Base-by-base conservation (phyloP, 2,113 vertebrate species). In the Telmatochromis sp. region DNA sequence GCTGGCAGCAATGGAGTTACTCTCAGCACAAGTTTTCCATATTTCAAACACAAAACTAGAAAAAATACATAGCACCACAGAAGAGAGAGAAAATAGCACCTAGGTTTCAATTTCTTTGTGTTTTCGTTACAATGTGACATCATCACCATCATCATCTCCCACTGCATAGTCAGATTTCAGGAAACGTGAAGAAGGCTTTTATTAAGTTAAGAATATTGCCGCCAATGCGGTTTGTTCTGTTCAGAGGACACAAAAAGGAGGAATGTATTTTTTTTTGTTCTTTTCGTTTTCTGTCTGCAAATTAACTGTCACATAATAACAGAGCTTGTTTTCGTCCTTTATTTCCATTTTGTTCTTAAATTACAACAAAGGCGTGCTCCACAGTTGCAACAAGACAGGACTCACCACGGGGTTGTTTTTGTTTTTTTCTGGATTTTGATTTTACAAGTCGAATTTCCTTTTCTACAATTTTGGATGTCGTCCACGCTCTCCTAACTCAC, bases 61-160 rank as follows among this genome's bases (percentile, higher is more conserved):
- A 95, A 63, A 94, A 96, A 96, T 88, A 97, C 93, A 94, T 97
- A 99, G 98, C 98, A 99, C 98, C 98, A 98, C 97, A 96, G 95
- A 96, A 92, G 93, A 96, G 91, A 96, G 91, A 97, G 93, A 93
- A 96, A 95, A 95, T 96, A 96, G 98, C 98, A 98, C 98, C 98
- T 86, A 91, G 60, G 86, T 84, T 93, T 93, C 83, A 75, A 92
- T 78, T 92, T 94, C 93, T 92, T 94, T 95, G 92, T 96, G 92
- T 92, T 92, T 91, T 85, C 91, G 88, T 93, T 89, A 89, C 88
- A 92, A 93, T 55, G 94, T 86, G 96, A 96, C 90, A 93, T 94
- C 42, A 75, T 70, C 65, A 68, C n/a, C 63, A 70, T 70, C n/a
- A 70, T 49, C 89, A 94, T 89, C 95, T 96, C 95, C 95, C 93